Percentiles rank a stretch among this genome's conserved stretches.
Evolutionary conservation across 2,888 invertebrate genomes (phyloP).

Genomic region (Drosophila engyochracea): DNA sequence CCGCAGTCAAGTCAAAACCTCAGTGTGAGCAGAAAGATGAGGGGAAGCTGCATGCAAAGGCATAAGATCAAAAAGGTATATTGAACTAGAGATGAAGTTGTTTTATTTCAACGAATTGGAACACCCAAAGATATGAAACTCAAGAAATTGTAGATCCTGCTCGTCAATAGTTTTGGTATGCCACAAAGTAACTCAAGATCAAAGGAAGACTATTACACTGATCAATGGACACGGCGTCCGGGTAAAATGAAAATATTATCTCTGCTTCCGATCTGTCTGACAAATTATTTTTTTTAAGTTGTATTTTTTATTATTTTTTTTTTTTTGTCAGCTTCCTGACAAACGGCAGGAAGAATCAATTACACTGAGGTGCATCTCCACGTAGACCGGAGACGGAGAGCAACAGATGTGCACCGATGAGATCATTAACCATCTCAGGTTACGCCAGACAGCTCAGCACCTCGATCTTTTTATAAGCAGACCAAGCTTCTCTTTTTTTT

Average conservation of each 20-base stretch:
- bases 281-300: slow-evolving; percentile 17
- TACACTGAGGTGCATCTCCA: slow-evolving; percentile 58
- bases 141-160: slow-evolving; percentile 1
- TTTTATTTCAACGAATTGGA: slow-evolving; percentile 11
- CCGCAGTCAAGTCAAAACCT: slow-evolving; percentile 58
- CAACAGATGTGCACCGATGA: slow-evolving; percentile 63
- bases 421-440: slow-evolving; percentile 68
- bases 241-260: slow-evolving; percentile 48
- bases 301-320: slow-evolving; percentile 23
- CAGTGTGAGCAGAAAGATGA: slow-evolving; percentile 1
- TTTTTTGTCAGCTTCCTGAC: slow-evolving; percentile 61
- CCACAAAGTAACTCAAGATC: slow-evolving; percentile 59
- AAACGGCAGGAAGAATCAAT: slow-evolving; percentile 67
- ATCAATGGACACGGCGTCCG: slow-evolving; percentile 57
- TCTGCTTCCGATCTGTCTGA: slow-evolving; percentile 75
- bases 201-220: slow-evolving; percentile 73
- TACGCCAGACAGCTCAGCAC: slow-evolving; percentile 68
- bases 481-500: slow-evolving; percentile 8
- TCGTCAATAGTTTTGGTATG: slow-evolving; percentile 2
- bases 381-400: slow-evolving; percentile 47
- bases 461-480: slow-evolving; percentile 26
- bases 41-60: slow-evolving; percentile 18
- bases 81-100: not conserved
- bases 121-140: slow-evolving; percentile 22
- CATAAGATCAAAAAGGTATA: not conserved